Conservation (phyloP, 2,888 invertebrate genomes). For the Cephus rjabovi region DNA sequence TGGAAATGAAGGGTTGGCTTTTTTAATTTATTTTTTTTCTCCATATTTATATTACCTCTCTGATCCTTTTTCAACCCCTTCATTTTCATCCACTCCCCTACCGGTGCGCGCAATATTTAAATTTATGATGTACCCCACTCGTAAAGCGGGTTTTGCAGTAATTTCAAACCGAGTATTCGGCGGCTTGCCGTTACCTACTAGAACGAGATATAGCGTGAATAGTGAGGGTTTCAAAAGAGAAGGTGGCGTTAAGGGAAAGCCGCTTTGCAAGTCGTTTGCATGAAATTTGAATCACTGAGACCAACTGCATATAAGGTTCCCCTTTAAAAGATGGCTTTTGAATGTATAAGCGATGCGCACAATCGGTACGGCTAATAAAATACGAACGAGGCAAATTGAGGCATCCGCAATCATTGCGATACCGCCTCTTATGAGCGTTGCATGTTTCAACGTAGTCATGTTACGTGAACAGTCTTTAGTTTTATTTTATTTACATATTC, state of each 20-base stretch:
- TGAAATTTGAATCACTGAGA: conserved; percentile 42
- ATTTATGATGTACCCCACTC: conserved; percentile 32
- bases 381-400: neutral
- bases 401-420: neutral
- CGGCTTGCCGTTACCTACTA: neutral
- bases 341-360: conserved; percentile 37
- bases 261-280: conserved; percentile 37
- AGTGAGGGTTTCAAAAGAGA: neutral
- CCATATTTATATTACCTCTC: neutral
- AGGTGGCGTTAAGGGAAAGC: neutral
- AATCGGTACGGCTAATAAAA: neutral
- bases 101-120: conserved; percentile 11
- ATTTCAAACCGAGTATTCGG: neutral
- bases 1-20: neutral
- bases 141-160: conserved; percentile 28
- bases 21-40: neutral
- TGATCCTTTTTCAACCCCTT: neutral
- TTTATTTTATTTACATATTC: neutral
- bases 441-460: neutral
- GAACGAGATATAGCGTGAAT: neutral
- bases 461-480: neutral
- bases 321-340: conserved; percentile 31
- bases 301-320: conserved; percentile 23
- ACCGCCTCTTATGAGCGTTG: neutral
- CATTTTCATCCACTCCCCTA: neutral